phyloP scores from a whole-genome alignment of 2,113 vertebrate species.

The Pogona vitticeps region DNA sequence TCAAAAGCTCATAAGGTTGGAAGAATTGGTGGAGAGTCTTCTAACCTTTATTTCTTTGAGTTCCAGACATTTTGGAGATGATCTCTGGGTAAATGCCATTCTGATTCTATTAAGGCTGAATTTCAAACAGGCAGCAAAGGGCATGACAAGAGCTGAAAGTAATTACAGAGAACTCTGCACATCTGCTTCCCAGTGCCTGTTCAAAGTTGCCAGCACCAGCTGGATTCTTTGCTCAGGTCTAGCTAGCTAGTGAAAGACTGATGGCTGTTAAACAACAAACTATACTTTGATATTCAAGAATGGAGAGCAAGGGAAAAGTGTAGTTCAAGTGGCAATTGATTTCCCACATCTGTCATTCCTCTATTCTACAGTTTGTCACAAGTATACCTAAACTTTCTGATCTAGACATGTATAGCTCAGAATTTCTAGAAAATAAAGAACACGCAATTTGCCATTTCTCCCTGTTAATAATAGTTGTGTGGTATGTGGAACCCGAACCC shows the following conservation, averaged over 20 bases:
- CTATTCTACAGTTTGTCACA: conserved; percentile 4
- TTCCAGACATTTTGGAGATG: conserved; percentile 47
- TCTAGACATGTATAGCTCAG: neutral
- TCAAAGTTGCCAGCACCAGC: conserved; percentile 42
- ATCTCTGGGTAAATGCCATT: conserved; percentile 43
- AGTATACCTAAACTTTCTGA: neutral
- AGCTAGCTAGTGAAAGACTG: conserved; percentile 12
- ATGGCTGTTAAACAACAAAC: conserved; percentile 47
- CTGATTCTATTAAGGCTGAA: conserved; percentile 66
- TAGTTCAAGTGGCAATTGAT: conserved; percentile 50
- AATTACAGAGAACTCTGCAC: conserved; percentile 60
- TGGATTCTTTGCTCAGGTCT: conserved; percentile 42
- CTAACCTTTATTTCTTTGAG: conserved; percentile 61
- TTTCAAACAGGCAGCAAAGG: conserved; percentile 67
- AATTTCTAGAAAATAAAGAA: neutral
- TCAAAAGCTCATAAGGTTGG: conserved; percentile 19
- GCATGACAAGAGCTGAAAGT: conserved; percentile 59
- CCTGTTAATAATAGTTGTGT: too few relatives aligned
- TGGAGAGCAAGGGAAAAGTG: conserved; percentile 37
- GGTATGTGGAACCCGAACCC: too few relatives aligned
- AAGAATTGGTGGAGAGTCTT: conserved; percentile 40
- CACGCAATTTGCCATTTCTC: too few relatives aligned
- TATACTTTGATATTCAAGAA: conserved; percentile 44
- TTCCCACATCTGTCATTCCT: conserved; percentile 33
- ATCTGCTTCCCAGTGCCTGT: conserved; percentile 55